Base-by-base conservation (phyloP, 2,113 vertebrate genomes). In the Archilochus colubris region DNA sequence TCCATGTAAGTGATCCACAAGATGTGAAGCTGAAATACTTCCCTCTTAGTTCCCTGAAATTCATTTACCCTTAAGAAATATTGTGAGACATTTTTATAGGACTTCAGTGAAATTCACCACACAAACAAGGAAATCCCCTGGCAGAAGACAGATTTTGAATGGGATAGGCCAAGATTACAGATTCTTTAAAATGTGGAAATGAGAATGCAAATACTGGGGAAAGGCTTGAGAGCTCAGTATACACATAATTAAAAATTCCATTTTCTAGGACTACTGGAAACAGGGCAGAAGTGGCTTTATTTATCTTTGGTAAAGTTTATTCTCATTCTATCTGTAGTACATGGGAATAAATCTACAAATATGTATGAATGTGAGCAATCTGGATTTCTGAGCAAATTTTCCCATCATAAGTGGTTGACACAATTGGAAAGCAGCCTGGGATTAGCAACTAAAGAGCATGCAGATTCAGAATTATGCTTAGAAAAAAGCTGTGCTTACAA, bases 271-370 rank as follows among this genome's bases (percentile, higher is more conserved):
- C 27, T 80, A 16, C 9, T 3, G 9, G 53, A 86, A 50, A 61
- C 8, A 55, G 51, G 55, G 53, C 7, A 73, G 27, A 83, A 79
- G 30, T 12, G 50, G 14, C 23, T 74, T 77, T 59, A 62, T 67
- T 93, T 93, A 82, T 5, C 7, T 15, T 50, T 69, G 12, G 50
- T 69, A 70, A 80, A 82, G 23, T 73, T 87, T 18, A 58, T 79
- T 91, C 57, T 88, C 10, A 25, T 80, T 82, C 43, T 77, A 50
- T 13, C 16, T 84, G 6, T 24, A 93, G 86, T 80, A 80, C 15
- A 33, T 38, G 44, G 44, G 38, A 95, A 66, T 82, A 93, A 79
- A 95, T 76, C 54, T 62, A 89, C 33, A 87, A 83, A 88, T 76
- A 80, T 24, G 18, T 67, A 67, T 72, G 53, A 48, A 94, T 89